phyloP scores from a whole-genome alignment of 2,888 invertebrate species.

The Phengaris arion region DNA sequence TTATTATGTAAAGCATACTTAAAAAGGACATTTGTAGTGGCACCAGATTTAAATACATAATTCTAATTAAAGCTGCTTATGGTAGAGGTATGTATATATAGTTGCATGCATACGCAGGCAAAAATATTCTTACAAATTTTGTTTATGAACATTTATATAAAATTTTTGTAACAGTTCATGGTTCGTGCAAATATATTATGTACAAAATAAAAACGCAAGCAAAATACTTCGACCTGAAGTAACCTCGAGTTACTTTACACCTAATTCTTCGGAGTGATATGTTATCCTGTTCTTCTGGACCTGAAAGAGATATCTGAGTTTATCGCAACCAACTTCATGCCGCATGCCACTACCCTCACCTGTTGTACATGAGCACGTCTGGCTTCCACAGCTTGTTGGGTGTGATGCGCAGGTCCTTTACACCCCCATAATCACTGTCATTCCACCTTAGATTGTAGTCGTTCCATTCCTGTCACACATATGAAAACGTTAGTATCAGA shows the following conservation, averaged over 20 bases:
- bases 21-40: not conserved
- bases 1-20: not conserved
- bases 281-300: constrained; percentile 7
- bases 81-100: not conserved
- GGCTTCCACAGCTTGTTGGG: constrained; percentile 98
- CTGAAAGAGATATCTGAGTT: constrained; percentile 37
- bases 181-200: constrained; percentile 23
- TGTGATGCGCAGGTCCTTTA: constrained; percentile 96
- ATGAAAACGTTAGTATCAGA: constrained; percentile 39
- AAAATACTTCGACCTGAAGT: constrained; percentile 8
- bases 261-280: not conserved
- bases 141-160: not conserved
- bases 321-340: constrained; percentile 29
- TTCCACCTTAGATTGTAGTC: constrained; percentile 99
- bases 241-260: not conserved
- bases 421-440: constrained; percentile 95
- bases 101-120: constrained; percentile 16
- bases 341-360: constrained; percentile 79
- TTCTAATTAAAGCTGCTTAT: not conserved
- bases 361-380: constrained; percentile 99
- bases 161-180: not conserved
- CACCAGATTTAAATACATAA: not conserved
- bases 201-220: constrained; percentile 26
- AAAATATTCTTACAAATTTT: constrained; percentile 1
- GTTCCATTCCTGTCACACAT: constrained; percentile 92